Base-by-base conservation (phyloP, 2,113 vertebrate species). In the Myanophis thanlyinensis region DNA sequence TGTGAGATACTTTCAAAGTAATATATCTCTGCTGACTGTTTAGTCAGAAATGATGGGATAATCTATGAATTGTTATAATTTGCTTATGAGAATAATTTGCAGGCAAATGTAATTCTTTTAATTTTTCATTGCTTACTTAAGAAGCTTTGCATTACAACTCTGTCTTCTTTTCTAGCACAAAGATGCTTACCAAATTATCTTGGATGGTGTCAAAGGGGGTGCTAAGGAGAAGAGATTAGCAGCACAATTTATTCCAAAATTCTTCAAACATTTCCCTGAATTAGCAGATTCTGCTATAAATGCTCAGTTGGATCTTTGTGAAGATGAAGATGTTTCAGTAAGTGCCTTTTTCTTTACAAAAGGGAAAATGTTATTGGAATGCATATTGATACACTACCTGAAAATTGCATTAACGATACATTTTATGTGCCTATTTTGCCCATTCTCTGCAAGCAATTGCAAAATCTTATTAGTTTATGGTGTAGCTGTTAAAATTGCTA, bases 241-340 rank as follows among this genome's bases (percentile, higher is more conserved):
- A 59, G 99, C 99, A 56, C 99, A 99, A 95, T 99, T 99, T 95
- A 99, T 99, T 97, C 99, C 99, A 0, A 99, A 99, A 20, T 99
- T 99, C 97, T 99, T 99, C 97, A 99, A 98, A 96, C 98, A 98
- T 98, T 99, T 99, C 94, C 99, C 99, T 13, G 99, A 99, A 90
- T 95, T 99, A 89, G 98, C 99, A 2, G 99, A 99, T 94, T 98
- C 98, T 0, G 99, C 99, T 89, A 99, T 99, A 94, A 99, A 99
- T 91, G 99, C 99, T 56, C 99, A 99, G 96, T 97, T 99, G 91
- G 99, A 99, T 95, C 98, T 99, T 59, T 99, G 99, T 30, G 99
- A 99, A 94, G 99, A 99, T 95, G 99, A 99, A 97, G 99, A 99
- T 87, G 99, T 99, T 35, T 99, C 99, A 22, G 99, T 99, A 98